These are phyloP conservation scores for Corythoichthys intestinalis DNA, from an alignment of 2,113 vertebrate genomes.

Conservation along the genomic window DNA sequence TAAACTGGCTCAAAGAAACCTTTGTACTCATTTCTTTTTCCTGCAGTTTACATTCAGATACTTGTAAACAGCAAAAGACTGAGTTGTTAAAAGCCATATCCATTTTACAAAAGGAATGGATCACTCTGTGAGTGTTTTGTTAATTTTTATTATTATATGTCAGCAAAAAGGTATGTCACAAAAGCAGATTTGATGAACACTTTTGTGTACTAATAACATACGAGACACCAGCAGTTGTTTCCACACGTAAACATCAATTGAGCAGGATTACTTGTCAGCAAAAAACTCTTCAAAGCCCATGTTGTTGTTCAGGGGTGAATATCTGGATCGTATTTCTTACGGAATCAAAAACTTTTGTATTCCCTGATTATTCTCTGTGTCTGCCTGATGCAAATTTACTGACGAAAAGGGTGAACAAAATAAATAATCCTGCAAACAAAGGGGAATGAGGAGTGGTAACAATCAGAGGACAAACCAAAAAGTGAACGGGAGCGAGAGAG, in stretches of 20 bases:
- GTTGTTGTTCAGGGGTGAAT: conserved; percentile 26
- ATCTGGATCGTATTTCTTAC: conserved; percentile 22
- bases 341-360: conserved; percentile 44
- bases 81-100: conserved; percentile 5
- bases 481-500: conserved; percentile 29
- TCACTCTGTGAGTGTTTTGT: not conserved
- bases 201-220: conserved; percentile 11
- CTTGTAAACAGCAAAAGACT: not conserved
- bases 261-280: conserved; percentile 25
- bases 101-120: not conserved
- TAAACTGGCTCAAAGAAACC: not conserved
- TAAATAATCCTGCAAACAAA: conserved; percentile 58
- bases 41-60: not conserved
- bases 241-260: conserved; percentile 19
- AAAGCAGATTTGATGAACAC: conserved; percentile 14
- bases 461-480: conserved; percentile 48
- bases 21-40: not conserved
- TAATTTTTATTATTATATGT: conserved; percentile 4
- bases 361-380: conserved; percentile 42
- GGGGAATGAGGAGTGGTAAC: conserved; percentile 43
- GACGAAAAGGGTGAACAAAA: conserved; percentile 51
- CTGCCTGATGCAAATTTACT: conserved; percentile 60
- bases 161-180: not conserved
- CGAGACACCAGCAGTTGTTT: conserved; percentile 2
- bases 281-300: conserved; percentile 40